A percentile compares a stretch with the other conserved stretches of the same genome.
These are phyloP conservation scores for Penaeus chinensis DNA, from an alignment of 1,140 invertebrate species.

Conservation along the genomic window DNA sequence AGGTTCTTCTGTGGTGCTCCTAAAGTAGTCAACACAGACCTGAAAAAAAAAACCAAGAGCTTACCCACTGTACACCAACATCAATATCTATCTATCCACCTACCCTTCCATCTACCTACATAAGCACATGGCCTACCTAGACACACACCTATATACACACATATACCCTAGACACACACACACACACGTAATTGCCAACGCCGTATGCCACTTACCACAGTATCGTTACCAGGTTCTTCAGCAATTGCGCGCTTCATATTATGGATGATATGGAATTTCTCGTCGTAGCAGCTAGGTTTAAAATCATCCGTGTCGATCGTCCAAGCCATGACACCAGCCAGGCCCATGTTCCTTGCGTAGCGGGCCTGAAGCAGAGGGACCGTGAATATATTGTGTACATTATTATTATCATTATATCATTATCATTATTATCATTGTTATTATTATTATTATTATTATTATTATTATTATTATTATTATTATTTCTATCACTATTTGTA, in stretches of 20 bases:
- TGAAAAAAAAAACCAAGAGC: not conserved
- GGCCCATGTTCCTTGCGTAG: conserved; percentile 71
- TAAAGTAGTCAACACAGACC: not conserved
- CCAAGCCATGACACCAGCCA: conserved; percentile 87
- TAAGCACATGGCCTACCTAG: too few relatives aligned
- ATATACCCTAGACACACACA: too few relatives aligned
- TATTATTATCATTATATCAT: too few relatives aligned
- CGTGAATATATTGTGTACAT: too few relatives aligned
- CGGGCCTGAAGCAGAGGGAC: conserved; percentile 67
- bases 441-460: too few relatives aligned
- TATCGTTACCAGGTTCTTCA: not conserved
- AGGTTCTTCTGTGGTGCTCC: not conserved
- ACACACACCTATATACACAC: too few relatives aligned
- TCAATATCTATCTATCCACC: too few relatives aligned
- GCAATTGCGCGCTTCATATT: conserved; percentile 27
- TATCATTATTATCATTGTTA: too few relatives aligned
- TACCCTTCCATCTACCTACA: too few relatives aligned
- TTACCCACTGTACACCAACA: not conserved
- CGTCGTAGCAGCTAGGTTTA: conserved; percentile 66
- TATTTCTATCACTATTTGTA: too few relatives aligned
- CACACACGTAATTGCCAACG: too few relatives aligned
- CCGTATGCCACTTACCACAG: not conserved
- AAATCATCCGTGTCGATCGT: conserved; percentile 75
- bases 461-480: too few relatives aligned
- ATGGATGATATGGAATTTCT: conserved; percentile 27